A percentile compares a stretch with the other conserved stretches of the same genome.
phyloP scores from a whole-genome alignment of 1,140 invertebrate genomes.

The Bombus superbus region DNA sequence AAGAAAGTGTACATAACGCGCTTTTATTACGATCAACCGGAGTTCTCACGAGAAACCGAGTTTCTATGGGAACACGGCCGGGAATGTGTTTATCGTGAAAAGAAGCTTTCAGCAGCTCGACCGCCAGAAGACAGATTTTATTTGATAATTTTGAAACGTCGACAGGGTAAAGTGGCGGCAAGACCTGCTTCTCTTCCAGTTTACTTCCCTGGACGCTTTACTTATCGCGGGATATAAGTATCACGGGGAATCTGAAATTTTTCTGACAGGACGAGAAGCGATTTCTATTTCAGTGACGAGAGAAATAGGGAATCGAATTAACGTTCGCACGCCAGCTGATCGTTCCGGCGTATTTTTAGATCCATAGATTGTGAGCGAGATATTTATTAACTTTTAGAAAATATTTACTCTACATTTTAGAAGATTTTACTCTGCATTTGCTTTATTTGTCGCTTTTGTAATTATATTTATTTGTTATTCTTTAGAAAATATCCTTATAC shows the following conservation, averaged over 20 bases:
- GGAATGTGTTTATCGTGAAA: background rate
- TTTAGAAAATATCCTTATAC: no score
- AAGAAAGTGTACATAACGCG: background rate
- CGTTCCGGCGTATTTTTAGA: no score
- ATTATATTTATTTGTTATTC: no score
- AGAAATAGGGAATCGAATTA: no score
- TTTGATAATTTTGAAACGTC: conserved; percentile 25
- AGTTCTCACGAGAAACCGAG: background rate
- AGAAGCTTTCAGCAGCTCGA: background rate
- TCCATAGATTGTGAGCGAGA: no score
- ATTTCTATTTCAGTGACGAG: background rate
- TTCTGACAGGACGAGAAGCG: background rate
- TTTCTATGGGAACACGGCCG: background rate
- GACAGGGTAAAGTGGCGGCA: background rate
- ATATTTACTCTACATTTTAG: no score
- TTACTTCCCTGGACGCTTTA: background rate
- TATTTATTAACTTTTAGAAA: no score
- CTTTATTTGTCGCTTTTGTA: no score
- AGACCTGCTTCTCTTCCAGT: background rate
- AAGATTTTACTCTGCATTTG: no score
- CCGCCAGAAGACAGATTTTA: conserved; percentile 20
- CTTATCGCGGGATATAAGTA: background rate
- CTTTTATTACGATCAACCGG: background rate
- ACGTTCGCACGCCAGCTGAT: no score
- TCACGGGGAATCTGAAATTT: background rate